Evolutionary conservation across 37 sponge, comb jelly and placozoan genomes (phyloP).

Genomic region (Agelas oroides): DNA sequence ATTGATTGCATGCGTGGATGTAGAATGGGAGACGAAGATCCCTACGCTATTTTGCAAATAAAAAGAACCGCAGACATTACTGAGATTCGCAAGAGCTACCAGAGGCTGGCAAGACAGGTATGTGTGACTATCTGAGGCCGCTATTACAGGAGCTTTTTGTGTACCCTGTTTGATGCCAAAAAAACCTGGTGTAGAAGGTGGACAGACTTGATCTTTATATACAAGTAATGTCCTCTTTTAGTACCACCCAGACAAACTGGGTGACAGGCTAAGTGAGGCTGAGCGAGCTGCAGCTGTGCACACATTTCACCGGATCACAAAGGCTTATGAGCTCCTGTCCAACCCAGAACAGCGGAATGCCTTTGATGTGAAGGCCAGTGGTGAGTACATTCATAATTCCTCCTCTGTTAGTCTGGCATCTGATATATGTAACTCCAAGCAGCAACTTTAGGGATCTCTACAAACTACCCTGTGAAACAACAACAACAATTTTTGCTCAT

Average conservation of each 20-base stretch:
- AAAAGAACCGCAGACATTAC: constrained; percentile 3
- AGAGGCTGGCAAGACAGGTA: constrained; percentile 53
- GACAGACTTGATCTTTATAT: too few relatives aligned
- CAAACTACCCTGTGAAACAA: too few relatives aligned
- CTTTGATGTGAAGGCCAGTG: constrained; percentile 36
- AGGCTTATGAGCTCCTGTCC: constrained; percentile 37
- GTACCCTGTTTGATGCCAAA: too few relatives aligned
- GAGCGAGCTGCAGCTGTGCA: constrained; percentile 34
- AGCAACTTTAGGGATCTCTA: too few relatives aligned
- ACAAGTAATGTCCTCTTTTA: too few relatives aligned
- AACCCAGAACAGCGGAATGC: background rate
- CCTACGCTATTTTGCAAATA: constrained; percentile 30
- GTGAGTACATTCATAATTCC: constrained; percentile 3
- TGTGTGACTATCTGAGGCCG: too few relatives aligned
- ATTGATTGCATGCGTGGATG: too few relatives aligned
- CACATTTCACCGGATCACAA: constrained; percentile 27
- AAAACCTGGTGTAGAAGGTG: too few relatives aligned
- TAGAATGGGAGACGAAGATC: constrained; percentile 26
- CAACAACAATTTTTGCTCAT: too few relatives aligned
- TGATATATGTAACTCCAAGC: too few relatives aligned
- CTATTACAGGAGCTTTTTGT: background rate
- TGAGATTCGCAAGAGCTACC: constrained; percentile 50
- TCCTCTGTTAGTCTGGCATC: too few relatives aligned
- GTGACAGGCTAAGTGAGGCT: background rate
- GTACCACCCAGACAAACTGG: constrained; percentile 57